phyloP scores from a whole-genome alignment of 2,888 invertebrate genomes.

The Lypha dubia region DNA sequence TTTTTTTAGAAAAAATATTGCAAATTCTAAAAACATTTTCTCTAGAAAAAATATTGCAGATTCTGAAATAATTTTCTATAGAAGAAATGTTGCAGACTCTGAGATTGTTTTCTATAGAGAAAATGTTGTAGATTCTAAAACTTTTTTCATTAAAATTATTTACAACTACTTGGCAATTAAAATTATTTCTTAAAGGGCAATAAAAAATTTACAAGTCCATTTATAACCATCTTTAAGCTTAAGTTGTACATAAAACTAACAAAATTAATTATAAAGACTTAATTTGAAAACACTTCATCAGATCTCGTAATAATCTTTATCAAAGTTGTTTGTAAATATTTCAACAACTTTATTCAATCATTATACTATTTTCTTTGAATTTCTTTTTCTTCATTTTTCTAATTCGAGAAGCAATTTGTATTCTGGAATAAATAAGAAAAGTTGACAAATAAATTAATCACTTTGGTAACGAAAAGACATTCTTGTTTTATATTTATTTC shows the following conservation, averaged over 20 bases:
- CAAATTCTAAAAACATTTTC: too few relatives aligned
- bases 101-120: too few relatives aligned
- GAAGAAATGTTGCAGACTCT: too few relatives aligned
- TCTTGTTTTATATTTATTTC: background rate
- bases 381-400: background rate
- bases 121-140: too few relatives aligned
- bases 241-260: background rate
- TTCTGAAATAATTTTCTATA: background rate
- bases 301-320: constrained; percentile 20
- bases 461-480: background rate
- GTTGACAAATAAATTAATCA: constrained; percentile 54
- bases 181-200: background rate
- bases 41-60: too few relatives aligned
- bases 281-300: constrained; percentile 18
- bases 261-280: constrained; percentile 29
- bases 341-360: constrained; percentile 8
- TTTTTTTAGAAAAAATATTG: too few relatives aligned
- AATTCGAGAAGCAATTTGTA: background rate
- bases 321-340: constrained; percentile 2
- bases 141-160: too few relatives aligned
- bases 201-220: background rate
- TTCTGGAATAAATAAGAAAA: constrained; percentile 1
- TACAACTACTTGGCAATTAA: background rate
- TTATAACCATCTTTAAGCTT: background rate
- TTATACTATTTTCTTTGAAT: background rate